Evolutionary conservation across 2,113 vertebrate species (phyloP).

Genomic region (Alligator mississippiensis): DNA sequence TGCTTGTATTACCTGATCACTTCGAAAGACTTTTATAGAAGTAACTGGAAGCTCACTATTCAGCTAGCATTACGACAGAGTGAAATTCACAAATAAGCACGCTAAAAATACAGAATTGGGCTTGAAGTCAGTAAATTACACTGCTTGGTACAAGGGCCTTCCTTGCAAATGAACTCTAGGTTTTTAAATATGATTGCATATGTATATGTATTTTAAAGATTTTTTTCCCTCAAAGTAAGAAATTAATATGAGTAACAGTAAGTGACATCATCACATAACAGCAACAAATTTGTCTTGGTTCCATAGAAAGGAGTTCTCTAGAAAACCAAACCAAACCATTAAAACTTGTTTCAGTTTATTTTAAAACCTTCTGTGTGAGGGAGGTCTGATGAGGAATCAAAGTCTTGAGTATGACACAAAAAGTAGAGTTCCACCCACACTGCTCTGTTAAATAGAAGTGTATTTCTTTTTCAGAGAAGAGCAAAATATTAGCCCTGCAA

Average conservation of each 20-base stretch:
- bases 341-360: not conserved
- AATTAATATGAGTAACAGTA: not conserved
- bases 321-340: not conserved
- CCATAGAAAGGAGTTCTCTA: rapidly evolving
- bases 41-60: not conserved
- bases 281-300: not conserved
- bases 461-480: not conserved
- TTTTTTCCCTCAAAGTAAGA: not conserved
- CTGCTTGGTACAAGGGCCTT: not conserved
- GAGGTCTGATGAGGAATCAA: not conserved
- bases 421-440: rapidly evolving
- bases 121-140: not conserved
- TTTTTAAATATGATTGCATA: not conserved
- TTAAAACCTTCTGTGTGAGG: not conserved
- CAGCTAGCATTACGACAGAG: rapidly evolving
- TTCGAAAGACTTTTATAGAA: constrained; percentile 20
- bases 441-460: not conserved
- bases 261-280: not conserved
- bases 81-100: not conserved
- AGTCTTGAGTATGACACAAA: not conserved
- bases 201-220: not conserved
- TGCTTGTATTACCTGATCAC: constrained; percentile 35
- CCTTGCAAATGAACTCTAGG: not conserved
- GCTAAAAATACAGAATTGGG: not conserved
- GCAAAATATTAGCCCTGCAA: not conserved